Conservation (phyloP, 2,888 invertebrate species). For the Lasioglossum morio region DNA sequence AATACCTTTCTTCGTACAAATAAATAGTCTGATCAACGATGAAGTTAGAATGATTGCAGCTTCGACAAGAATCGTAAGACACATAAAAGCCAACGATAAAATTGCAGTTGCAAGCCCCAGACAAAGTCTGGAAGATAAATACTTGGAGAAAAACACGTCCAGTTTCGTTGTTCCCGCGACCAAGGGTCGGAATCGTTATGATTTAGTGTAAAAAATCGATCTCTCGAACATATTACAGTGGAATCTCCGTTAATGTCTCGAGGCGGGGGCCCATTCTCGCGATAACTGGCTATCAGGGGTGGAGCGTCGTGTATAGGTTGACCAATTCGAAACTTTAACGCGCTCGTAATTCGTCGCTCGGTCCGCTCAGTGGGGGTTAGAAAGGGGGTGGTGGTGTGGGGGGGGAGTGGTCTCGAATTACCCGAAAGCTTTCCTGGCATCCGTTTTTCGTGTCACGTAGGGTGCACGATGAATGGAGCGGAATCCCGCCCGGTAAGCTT, state of each 20-base stretch:
- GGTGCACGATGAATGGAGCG: slow-evolving; percentile 59
- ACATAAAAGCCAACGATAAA: background rate
- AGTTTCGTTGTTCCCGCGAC: background rate
- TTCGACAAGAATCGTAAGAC: too few species aligned
- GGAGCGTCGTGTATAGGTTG: slow-evolving; percentile 3
- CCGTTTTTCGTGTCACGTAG: slow-evolving; percentile 66
- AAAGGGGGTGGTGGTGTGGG: background rate
- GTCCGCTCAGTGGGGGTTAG: background rate
- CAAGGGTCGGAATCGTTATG: background rate
- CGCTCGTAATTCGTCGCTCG: slow-evolving; percentile 39
- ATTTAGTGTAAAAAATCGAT: slow-evolving; percentile 1
- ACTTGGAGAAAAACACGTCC: background rate
- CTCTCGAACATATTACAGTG: background rate
- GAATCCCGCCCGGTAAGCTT: slow-evolving; percentile 47
- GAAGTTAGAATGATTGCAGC: too few species aligned
- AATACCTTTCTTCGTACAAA: background rate
- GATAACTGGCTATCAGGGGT: slow-evolving; percentile 12
- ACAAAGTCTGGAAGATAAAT: rapidly evolving
- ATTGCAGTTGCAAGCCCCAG: background rate
- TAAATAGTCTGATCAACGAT: background rate
- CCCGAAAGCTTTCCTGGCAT: slow-evolving; percentile 42
- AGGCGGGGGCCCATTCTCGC: background rate
- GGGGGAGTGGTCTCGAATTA: slow-evolving; percentile 52
- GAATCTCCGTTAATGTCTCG: background rate
- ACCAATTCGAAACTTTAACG: slow-evolving; percentile 38